Conservation (phyloP, 2,113 vertebrate species). For the Xenopus tropicalis region DNA sequence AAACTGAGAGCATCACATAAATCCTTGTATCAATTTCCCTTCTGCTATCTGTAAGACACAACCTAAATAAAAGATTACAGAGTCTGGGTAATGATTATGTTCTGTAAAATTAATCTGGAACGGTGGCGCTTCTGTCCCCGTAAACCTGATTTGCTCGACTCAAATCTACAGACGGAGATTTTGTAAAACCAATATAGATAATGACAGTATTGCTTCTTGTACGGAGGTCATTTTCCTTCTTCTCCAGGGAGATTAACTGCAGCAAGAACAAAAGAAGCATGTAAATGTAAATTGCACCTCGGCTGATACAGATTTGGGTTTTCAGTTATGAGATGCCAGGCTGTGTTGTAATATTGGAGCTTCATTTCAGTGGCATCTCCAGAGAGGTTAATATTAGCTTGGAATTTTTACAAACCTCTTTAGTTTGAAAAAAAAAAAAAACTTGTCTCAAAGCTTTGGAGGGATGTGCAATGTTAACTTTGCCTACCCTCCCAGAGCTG, state of each 20-base stretch:
- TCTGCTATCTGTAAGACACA: conserved; percentile 48
- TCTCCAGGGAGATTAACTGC: conserved; percentile 41
- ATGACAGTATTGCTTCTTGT: conserved; percentile 37
- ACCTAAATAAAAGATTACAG: conserved; percentile 41
- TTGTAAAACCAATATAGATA: conserved; percentile 52
- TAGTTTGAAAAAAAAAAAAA: conserved; percentile 1
- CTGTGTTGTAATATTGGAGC: conserved; percentile 16
- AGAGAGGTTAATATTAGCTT: not conserved
- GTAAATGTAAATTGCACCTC: conserved; percentile 48
- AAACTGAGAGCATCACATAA: conserved; percentile 18
- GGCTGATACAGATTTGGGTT: conserved; percentile 40
- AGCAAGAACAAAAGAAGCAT: conserved; percentile 13
- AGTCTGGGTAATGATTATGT: conserved; percentile 43
- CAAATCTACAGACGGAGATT: conserved; percentile 25
- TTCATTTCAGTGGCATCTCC: not conserved
- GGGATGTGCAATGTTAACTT: not conserved
- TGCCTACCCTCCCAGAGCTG: no score
- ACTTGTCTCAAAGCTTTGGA: not conserved
- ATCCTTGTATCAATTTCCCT: conserved; percentile 39
- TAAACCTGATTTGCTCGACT: conserved; percentile 17
- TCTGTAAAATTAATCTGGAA: conserved; percentile 49
- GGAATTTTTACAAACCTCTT: not conserved
- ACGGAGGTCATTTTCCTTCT: conserved; percentile 42
- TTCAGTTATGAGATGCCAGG: conserved; percentile 45
- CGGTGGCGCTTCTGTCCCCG: conserved; percentile 36